These are phyloP conservation scores for Megaceryle maxima DNA, from an alignment of 2,113 vertebrate species.

Conservation along the genomic window DNA sequence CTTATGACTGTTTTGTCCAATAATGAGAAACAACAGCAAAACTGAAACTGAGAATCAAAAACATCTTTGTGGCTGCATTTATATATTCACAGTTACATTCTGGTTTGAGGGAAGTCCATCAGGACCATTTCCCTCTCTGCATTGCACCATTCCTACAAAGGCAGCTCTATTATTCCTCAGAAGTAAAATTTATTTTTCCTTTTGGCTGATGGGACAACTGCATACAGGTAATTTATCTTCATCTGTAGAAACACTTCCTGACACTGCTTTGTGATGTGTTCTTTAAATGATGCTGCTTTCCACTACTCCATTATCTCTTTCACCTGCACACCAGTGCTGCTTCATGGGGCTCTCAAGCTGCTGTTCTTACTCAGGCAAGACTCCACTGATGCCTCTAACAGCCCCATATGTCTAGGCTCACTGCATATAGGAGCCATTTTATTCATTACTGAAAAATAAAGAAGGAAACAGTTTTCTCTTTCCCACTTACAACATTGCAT, in stretches of 20 bases:
- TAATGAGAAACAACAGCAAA: background rate
- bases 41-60: background rate
- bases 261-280: background rate
- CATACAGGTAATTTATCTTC: background rate
- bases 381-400: background rate
- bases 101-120: background rate
- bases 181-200: background rate
- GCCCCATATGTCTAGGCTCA: background rate
- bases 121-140: background rate
- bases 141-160: background rate
- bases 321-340: background rate
- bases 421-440: background rate
- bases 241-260: background rate
- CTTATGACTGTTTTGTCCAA: background rate
- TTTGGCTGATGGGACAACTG: background rate
- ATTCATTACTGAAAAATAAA: background rate
- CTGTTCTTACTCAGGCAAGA: background rate
- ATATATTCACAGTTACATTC: fast-evolving
- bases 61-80: background rate
- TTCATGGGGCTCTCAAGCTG: background rate
- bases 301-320: background rate
- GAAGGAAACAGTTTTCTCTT: background rate
- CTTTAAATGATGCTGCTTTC: background rate
- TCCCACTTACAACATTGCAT: background rate
- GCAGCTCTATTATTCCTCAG: background rate